These are phyloP conservation scores for Limnephilus lunatus DNA, from an alignment of 2,888 invertebrate genomes.

Conservation along the genomic window DNA sequence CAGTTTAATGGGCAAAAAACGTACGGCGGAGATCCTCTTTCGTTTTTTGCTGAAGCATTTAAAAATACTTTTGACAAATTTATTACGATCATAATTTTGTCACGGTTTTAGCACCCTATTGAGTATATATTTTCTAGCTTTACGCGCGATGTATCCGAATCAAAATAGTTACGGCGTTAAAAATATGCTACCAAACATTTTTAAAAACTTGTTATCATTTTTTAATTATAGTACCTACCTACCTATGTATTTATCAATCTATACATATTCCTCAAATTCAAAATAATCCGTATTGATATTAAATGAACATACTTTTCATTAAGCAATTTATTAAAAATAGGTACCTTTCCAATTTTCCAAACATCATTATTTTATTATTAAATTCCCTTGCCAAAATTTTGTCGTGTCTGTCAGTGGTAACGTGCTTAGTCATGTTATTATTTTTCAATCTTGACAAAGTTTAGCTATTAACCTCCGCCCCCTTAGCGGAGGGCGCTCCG, in stretches of 20 bases:
- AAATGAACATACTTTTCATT: too few relatives aligned
- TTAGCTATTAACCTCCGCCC: constrained; percentile 26
- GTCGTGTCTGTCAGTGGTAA: constrained; percentile 23
- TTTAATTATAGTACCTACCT: neutral
- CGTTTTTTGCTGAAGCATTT: constrained; percentile 14
- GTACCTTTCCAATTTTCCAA: too few relatives aligned
- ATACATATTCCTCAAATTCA: neutral
- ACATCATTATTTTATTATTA: neutral
- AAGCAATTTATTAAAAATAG: too few relatives aligned
- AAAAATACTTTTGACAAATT: constrained; percentile 46
- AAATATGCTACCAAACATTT: too few relatives aligned
- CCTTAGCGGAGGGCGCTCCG: neutral
- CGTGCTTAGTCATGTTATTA: constrained; percentile 44
- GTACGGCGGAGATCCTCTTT: neutral
- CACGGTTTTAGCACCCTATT: constrained; percentile 11
- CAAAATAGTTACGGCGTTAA: neutral
- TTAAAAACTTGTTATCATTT: too few relatives aligned
- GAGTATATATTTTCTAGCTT: neutral
- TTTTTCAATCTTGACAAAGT: constrained; percentile 47
- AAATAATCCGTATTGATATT: too few relatives aligned
- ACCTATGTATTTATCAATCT: neutral
- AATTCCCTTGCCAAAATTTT: neutral
- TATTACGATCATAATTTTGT: constrained; percentile 29
- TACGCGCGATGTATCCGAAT: neutral
- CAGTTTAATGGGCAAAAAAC: constrained; percentile 20